Evolutionary conservation across 2,113 vertebrate species (phyloP).

Genomic region (Gymnobelideus leadbeateri): DNA sequence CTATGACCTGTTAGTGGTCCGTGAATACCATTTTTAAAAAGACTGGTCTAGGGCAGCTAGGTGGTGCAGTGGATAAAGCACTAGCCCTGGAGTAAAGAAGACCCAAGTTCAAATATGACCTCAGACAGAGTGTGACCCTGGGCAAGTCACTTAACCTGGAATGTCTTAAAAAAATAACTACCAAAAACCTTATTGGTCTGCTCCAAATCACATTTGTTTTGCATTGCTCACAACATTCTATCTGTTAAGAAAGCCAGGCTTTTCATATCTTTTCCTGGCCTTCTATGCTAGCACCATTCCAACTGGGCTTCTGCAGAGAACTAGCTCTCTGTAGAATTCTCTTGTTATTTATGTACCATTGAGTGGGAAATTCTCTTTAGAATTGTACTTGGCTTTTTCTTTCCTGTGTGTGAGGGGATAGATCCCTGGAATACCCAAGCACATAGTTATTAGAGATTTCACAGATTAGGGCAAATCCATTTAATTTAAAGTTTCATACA

Average conservation of each 20-base stretch:
- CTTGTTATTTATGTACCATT: neutral
- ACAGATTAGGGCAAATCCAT: neutral
- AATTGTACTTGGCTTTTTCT: neutral
- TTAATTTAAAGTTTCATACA: constrained; percentile 40
- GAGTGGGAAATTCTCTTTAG: neutral
- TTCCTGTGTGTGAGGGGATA: neutral
- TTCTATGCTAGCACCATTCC: constrained; percentile 2
- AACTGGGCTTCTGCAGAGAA: neutral
- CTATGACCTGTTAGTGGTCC: neutral
- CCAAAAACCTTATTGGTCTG: too few species aligned
- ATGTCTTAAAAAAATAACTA: too few species aligned
- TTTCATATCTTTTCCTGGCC: neutral
- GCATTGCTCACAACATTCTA: neutral
- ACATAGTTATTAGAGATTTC: neutral
- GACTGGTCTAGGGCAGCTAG: too few species aligned
- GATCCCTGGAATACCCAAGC: neutral
- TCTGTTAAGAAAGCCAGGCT: neutral
- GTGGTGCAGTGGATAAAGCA: too few species aligned
- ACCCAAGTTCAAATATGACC: too few species aligned
- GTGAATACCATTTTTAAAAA: neutral
- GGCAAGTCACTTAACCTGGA: too few species aligned
- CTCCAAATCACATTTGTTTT: neutral
- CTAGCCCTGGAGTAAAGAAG: too few species aligned
- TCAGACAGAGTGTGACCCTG: too few species aligned
- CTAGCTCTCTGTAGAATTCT: neutral